These are phyloP conservation scores for Nebria salina DNA, from an alignment of 2,888 invertebrate species.

Conservation along the genomic window DNA sequence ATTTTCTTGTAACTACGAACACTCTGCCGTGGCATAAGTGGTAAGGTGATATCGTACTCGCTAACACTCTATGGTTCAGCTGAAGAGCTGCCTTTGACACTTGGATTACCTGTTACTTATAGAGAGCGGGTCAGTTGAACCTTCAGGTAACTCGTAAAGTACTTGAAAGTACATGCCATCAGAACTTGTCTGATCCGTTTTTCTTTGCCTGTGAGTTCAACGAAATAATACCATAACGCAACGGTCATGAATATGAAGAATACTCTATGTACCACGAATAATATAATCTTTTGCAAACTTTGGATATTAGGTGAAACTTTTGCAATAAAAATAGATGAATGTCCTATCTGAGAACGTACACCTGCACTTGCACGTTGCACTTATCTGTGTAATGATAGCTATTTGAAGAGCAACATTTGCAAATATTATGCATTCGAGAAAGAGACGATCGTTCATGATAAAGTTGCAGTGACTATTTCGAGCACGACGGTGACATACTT, in stretches of 20 bases:
- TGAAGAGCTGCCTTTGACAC: background rate
- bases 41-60: background rate
- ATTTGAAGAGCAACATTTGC: background rate
- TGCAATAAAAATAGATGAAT: background rate
- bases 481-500: no score
- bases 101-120: background rate
- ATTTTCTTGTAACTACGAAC: background rate
- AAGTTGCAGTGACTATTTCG: no score
- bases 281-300: background rate
- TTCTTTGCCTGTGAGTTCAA: background rate
- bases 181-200: background rate
- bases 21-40: background rate
- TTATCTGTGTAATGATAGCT: background rate
- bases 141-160: conserved; percentile 1
- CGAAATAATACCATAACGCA: no score
- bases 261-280: background rate
- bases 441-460: no score
- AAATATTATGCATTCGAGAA: background rate
- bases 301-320: background rate
- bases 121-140: background rate
- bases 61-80: background rate
- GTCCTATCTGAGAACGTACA: background rate
- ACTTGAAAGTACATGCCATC: background rate
- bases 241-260: no score
- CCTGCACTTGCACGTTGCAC: background rate